Conservation (phyloP, 1,140 invertebrate genomes). For the Hirudo medicinalis region DNA sequence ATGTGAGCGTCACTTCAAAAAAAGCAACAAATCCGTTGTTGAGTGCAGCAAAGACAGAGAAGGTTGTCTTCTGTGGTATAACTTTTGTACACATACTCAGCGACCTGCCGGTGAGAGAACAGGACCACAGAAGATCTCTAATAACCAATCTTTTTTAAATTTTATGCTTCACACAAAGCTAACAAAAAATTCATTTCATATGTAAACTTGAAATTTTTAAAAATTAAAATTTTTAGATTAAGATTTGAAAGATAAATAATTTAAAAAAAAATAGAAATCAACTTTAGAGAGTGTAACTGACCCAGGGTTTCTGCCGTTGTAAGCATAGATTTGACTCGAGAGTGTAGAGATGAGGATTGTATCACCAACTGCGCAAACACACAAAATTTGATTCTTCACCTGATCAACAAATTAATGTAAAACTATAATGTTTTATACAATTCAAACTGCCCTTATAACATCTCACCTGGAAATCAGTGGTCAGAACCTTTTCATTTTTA, state of each 20-base stretch:
- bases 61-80: constrained; percentile 1
- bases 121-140: constrained; percentile 41
- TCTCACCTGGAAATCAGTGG: no score
- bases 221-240: no score
- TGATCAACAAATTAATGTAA: background rate
- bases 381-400: constrained; percentile 12
- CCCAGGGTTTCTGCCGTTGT: constrained; percentile 5
- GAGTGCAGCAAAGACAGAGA: constrained; percentile 40
- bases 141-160: no score
- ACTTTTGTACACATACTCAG: constrained; percentile 37
- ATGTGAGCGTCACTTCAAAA: constrained; percentile 37
- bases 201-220: no score
- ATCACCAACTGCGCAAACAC: constrained; percentile 5
- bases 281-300: background rate
- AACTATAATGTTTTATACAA: background rate
- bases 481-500: background rate
- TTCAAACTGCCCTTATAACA: background rate
- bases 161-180: no score
- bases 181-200: no score
- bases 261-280: background rate
- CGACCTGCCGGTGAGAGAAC: constrained; percentile 43
- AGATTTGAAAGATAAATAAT: background rate
- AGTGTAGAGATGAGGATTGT: constrained; percentile 3
- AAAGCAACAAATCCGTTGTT: constrained; percentile 46
- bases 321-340: background rate